Evolutionary conservation across 2,797 vertebrate species (phyloP).

Genomic region (Crax fasciolata): DNA sequence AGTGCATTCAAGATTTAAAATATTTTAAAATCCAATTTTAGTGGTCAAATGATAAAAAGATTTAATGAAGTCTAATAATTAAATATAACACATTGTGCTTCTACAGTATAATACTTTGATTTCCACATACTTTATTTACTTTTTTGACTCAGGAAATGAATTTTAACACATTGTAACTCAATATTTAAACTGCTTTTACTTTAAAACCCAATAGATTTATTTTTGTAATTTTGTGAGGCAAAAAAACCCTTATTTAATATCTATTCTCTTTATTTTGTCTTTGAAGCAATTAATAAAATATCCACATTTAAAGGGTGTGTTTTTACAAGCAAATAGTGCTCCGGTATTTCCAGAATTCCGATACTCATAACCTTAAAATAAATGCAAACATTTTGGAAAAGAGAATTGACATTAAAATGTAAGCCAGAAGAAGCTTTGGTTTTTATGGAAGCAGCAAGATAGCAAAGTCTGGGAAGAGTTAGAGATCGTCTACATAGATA

Average conservation of each 20-base stretch:
- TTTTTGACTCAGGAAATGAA: not conserved
- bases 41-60: not conserved
- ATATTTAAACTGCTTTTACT: not conserved
- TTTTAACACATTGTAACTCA: not conserved
- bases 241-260: not conserved
- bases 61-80: not conserved
- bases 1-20: not conserved
- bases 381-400: not conserved
- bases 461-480: not conserved
- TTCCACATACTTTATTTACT: not conserved
- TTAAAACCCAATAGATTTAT: not conserved
- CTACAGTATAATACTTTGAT: not conserved
- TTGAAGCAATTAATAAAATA: not conserved
- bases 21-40: not conserved
- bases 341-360: not conserved
- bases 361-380: not conserved
- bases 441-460: not conserved
- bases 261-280: not conserved
- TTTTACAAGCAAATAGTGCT: not conserved
- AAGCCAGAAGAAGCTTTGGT: not conserved
- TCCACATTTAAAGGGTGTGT: not conserved
- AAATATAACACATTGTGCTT: not conserved
- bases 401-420: not conserved
- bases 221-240: not conserved
- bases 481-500: not conserved